Base-by-base conservation (phyloP, 2,888 invertebrate species). In the Ochropleura leucogaster region DNA sequence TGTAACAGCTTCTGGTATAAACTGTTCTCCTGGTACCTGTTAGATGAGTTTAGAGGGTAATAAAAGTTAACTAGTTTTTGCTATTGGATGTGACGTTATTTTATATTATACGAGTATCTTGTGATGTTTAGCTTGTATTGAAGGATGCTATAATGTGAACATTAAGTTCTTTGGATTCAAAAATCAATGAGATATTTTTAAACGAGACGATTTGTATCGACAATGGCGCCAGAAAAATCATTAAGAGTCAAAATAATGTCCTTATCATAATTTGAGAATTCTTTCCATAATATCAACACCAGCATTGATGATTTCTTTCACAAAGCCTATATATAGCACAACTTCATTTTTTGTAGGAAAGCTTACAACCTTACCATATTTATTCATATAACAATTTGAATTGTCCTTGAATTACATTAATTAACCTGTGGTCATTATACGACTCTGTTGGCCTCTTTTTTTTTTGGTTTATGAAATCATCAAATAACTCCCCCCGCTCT, bases 21-120 rank as follows among this genome's bases (percentile, higher is more conserved):
- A 49, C 51, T 67, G 73, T 76, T 72, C 64, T 62, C 59, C 62
- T 73, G 62, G 53, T 74, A 72, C 69, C n/a, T 51, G 84, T 69
- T 62, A n/a, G 74, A 72, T 74, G 74, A 66, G 64, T 84, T 73
- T 71, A 67, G 68, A 18, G 63, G n/a, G 68, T 55, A 71, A 68
- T 82, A 77, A 80, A 77, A 74, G 55, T 53, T 67, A 47, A 84
- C 71, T 81, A 44, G 74, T 81, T 84, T 55, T 66, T 60, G 20
- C 8, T 63, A 10, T 79, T 57, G 8, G 20, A 18, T 64, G 4
- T 67, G 57, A 42, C 44, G 12, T 51, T 7, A 55, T 44, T 10
- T 18, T 14, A 42, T 44, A 4, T 9, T 20, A n/a, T n/a, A 30
- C 30, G 30, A 30, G 30, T 30, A 40, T 49, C n/a, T 47, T 3